Conservation (phyloP, 2,797 vertebrate genomes). For the Mormyrus proboscirostris region DNA sequence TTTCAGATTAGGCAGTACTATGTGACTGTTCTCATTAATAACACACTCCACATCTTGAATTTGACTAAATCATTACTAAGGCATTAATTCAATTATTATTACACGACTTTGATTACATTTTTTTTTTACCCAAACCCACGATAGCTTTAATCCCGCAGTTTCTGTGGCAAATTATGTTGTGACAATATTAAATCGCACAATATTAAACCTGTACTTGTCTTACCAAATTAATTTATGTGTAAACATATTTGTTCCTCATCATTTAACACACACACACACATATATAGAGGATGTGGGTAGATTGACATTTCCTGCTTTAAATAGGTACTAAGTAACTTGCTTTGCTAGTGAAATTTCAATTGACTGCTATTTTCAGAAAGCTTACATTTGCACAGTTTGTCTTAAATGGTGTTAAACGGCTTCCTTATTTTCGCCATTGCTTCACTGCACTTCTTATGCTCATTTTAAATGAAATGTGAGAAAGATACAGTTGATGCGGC, state of each 20-base stretch:
- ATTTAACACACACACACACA: background rate
- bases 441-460: background rate
- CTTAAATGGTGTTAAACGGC: background rate
- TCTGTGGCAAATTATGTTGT: background rate
- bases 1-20: background rate
- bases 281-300: background rate
- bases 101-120: background rate
- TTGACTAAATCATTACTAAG: background rate
- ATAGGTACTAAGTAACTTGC: background rate
- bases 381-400: background rate
- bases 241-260: background rate
- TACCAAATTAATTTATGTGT: background rate
- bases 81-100: background rate
- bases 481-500: background rate
- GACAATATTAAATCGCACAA: background rate
- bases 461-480: background rate
- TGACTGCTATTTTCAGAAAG: background rate
- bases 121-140: background rate
- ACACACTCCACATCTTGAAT: background rate
- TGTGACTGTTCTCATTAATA: background rate
- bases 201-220: background rate
- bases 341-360: background rate
- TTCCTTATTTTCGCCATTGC: background rate
- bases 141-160: background rate
- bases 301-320: background rate